These are phyloP conservation scores for Mus caroli DNA, from an alignment of 2,797 vertebrate genomes.

Conservation along the genomic window DNA sequence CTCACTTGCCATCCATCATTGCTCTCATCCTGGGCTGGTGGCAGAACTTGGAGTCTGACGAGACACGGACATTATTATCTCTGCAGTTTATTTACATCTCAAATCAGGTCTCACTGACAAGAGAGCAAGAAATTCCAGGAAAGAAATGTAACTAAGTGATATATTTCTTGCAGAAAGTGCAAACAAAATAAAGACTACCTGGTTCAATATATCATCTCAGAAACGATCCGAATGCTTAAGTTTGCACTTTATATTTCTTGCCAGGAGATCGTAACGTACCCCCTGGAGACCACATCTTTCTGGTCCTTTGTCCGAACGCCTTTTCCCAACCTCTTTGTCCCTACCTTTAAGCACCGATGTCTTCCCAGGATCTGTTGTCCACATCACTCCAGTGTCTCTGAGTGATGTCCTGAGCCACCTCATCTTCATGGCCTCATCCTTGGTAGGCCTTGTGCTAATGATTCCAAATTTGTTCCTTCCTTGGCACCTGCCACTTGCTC, in stretches of 20 bases:
- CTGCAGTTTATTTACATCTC: constrained; percentile 77
- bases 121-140: constrained; percentile 70
- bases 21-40: neutral
- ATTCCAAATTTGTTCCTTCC: neutral
- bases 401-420: neutral
- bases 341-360: too few relatives aligned
- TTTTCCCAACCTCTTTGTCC: rapidly evolving
- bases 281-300: neutral
- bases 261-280: neutral
- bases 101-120: constrained; percentile 71
- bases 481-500: neutral
- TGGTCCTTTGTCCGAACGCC: neutral
- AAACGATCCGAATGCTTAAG: neutral
- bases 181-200: constrained; percentile 62
- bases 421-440: too few relatives aligned
- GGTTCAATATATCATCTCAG: constrained; percentile 67
- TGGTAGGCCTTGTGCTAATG: neutral
- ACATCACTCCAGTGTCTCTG: neutral
- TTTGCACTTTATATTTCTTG: constrained; percentile 11
- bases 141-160: constrained; percentile 74
- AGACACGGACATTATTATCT: constrained; percentile 58
- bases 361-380: neutral
- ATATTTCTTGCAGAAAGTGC: constrained; percentile 70
- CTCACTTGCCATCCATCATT: neutral
- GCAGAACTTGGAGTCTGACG: neutral